Evolutionary conservation across 1,140 invertebrate species (phyloP).

Genomic region (Magallana ariakensis): DNA sequence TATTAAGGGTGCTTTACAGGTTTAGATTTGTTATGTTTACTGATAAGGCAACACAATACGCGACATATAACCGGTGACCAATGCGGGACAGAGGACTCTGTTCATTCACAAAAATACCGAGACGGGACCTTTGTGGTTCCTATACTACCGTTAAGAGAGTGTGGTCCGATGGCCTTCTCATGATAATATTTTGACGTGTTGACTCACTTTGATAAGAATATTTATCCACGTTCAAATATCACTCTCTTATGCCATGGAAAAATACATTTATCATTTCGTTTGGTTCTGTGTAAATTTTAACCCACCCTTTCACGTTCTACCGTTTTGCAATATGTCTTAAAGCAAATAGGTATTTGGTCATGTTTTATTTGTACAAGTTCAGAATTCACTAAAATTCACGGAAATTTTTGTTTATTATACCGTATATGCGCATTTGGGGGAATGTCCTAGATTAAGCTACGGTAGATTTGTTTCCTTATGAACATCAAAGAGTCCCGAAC

Average conservation of each 20-base stretch:
- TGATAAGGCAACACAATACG: conserved; percentile 6
- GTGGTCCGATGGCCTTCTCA: neutral
- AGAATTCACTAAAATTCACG: neutral
- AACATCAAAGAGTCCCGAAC: neutral
- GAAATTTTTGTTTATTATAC: no score
- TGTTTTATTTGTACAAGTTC: neutral
- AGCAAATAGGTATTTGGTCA: neutral
- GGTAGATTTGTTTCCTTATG: neutral
- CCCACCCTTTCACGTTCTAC: neutral
- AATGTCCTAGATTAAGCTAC: neutral
- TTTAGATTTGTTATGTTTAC: neutral
- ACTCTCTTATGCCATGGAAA: neutral
- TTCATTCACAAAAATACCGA: neutral
- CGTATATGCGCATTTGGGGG: neutral
- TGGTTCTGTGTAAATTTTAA: conserved; percentile 20
- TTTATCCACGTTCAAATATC: conserved; percentile 26
- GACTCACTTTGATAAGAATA: conserved; percentile 32
- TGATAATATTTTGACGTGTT: conserved; percentile 35
- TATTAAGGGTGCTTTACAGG: neutral
- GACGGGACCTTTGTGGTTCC: neutral
- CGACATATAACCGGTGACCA: neutral
- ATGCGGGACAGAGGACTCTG: neutral
- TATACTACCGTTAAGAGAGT: neutral
- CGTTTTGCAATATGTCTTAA: neutral
- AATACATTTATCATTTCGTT: conserved; percentile 1